phyloP scores from a whole-genome alignment of 2,888 invertebrate species.

The Blera fallax region DNA sequence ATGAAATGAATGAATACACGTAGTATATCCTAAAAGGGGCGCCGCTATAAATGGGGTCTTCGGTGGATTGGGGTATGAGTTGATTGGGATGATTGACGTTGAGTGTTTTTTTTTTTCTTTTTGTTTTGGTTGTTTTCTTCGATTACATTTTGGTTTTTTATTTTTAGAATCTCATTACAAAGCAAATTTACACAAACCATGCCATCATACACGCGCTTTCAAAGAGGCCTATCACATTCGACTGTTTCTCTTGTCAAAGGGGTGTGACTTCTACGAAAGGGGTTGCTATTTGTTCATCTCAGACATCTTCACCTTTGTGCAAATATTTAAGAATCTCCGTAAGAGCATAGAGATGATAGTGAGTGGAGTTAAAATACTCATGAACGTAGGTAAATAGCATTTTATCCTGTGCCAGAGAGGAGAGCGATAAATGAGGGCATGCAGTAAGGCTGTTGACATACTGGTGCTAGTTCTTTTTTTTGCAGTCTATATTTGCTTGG shows the following conservation, averaged over 20 bases:
- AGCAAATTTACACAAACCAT: constrained; percentile 47
- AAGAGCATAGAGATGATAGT: constrained; percentile 38
- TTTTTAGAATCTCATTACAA: constrained; percentile 66
- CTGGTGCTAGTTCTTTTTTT: not conserved
- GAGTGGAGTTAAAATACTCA: constrained; percentile 20
- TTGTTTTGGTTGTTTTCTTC: constrained; percentile 22
- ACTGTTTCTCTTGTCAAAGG: constrained; percentile 9
- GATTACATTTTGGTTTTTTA: constrained; percentile 52
- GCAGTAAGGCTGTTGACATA: constrained; percentile 48
- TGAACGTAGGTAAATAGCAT: constrained; percentile 44
- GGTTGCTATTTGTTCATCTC: constrained; percentile 47
- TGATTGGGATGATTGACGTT: constrained; percentile 66
- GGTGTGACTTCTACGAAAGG: constrained; percentile 6
- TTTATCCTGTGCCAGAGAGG: constrained; percentile 13
- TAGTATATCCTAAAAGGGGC: not conserved
- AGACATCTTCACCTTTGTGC: constrained; percentile 59
- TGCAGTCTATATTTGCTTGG: not conserved
- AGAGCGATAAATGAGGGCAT: not conserved
- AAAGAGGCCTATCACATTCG: not conserved
- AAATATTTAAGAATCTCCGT: constrained; percentile 62
- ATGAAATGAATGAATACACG: not conserved
- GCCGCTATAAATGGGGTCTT: not conserved
- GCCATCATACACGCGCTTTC: not conserved
- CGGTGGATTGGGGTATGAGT: constrained; percentile 37
- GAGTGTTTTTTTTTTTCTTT: constrained; percentile 16